Base-by-base conservation (phyloP, 1,140 invertebrate species). In the Calliphora vicina region DNA sequence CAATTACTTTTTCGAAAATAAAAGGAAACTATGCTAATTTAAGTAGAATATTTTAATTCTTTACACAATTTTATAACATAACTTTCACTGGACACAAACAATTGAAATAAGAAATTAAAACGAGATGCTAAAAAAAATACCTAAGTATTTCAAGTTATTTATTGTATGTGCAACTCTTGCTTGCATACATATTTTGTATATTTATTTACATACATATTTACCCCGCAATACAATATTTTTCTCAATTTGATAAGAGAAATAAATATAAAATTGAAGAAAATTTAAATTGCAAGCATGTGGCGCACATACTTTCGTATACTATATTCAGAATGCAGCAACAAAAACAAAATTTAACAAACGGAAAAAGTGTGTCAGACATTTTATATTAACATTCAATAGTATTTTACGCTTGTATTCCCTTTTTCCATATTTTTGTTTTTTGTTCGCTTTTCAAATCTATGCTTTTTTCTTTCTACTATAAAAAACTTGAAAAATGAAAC, bases 281-380 rank as follows among this genome's bases (percentile, higher is more conserved):
- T 78, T 78, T 78, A 78, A 78, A 78, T 78, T 78, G 74, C 74
- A 45, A 78, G 43, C 74, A 78, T 78, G 74, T 78, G 74, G 74
- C 42, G 29, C 26, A 74, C 6, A 74, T 12, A 29, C 13, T n/a
- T n/a, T n/a, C n/a, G n/a, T n/a, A n/a, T n/a, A n/a, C n/a, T n/a
- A n/a, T n/a, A n/a, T n/a, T n/a, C n/a, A n/a, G n/a, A n/a, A n/a
- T n/a, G 29, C 72, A 74, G 15, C 25, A 17, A 72, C 25, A 20
- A 17, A 72, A 8, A 74, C 72, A 45, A 23, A 78, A 43, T 35
- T n/a, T n/a, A 78, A 78, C 74, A 78, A 78, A 78, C 74, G 74
- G 74, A 78, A 78, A 78, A 78, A 78, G 74, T 78, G 74, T 78
- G 74, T 78, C 74, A 78, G 74, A 78, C 74, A 78, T 78, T 78